phyloP scores from a whole-genome alignment of 2,113 vertebrate species.

The Halcyon malimbica region DNA sequence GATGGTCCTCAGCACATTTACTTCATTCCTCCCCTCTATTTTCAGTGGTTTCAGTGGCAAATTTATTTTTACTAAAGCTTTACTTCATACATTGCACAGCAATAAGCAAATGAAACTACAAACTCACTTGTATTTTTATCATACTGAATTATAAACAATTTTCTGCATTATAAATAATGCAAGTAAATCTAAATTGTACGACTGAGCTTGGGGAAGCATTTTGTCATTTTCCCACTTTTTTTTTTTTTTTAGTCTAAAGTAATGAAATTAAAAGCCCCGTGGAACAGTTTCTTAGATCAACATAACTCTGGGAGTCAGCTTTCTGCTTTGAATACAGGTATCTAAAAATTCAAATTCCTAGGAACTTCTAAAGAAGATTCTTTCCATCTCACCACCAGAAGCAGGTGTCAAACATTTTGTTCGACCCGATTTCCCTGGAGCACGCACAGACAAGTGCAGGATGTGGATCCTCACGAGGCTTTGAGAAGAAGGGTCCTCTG shows the following conservation, averaged over 20 bases:
- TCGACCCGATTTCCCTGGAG: too few relatives aligned
- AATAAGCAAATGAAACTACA: not conserved
- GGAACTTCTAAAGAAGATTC: not conserved
- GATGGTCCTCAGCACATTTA: not conserved
- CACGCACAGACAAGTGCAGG: not conserved
- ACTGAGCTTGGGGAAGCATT: not conserved
- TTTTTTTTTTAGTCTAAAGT: too few relatives aligned
- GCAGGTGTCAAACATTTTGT: not conserved
- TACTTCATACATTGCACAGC: not conserved
- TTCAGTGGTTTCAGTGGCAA: not conserved
- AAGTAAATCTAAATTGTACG: not conserved
- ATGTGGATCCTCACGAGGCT: not conserved
- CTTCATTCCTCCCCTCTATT: not conserved
- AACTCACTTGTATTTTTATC: accelerated
- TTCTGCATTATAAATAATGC: not conserved
- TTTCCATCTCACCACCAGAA: not conserved
- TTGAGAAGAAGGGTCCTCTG: not conserved
- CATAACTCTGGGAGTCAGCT: not conserved
- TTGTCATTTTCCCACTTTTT: not conserved
- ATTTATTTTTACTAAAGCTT: not conserved
- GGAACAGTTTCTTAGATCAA: not conserved
- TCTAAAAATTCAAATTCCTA: not conserved
- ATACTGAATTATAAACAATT: not conserved
- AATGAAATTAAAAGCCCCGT: too few relatives aligned
- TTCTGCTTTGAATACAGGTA: not conserved